Percentiles rank a stretch among this genome's conserved stretches.
Evolutionary conservation across 2,797 vertebrate species (phyloP).

Genomic region (Kryptolebias ocellatus): DNA sequence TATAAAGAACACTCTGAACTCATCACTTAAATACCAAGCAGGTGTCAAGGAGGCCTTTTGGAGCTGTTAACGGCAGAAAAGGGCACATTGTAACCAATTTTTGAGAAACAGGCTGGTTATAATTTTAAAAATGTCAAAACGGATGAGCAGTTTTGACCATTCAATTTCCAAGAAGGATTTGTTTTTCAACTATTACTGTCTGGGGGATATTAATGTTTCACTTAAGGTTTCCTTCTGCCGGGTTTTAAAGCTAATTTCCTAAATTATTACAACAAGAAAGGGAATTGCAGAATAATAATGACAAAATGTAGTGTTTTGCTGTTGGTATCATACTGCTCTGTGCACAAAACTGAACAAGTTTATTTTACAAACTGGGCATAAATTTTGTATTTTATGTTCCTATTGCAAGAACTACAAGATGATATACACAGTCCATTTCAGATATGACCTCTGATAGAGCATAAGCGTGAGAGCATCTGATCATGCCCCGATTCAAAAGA

Average conservation of each 20-base stretch:
- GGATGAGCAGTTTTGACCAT: slow-evolving; percentile 8
- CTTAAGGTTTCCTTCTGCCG: background rate
- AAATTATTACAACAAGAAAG: slow-evolving; percentile 15
- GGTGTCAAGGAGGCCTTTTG: slow-evolving; percentile 25
- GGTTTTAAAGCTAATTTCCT: background rate
- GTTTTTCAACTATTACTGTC: background rate
- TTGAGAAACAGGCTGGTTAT: slow-evolving; percentile 1
- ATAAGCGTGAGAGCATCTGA: slow-evolving; percentile 40
- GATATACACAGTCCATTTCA: slow-evolving; percentile 17
- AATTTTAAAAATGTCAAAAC: slow-evolving; percentile 14
- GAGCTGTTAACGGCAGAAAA: slow-evolving; percentile 14
- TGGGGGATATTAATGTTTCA: background rate
- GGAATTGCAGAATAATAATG: background rate
- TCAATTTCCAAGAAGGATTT: background rate
- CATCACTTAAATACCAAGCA: slow-evolving; percentile 13
- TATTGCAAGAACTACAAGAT: background rate
- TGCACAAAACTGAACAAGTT: too few species aligned
- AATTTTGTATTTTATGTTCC: background rate
- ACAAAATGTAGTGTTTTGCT: background rate
- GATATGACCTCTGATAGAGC: slow-evolving; percentile 45
- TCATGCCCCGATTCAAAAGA: slow-evolving; percentile 44
- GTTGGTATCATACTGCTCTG: slow-evolving; percentile 1
- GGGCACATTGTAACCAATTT: slow-evolving; percentile 7
- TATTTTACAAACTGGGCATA: background rate
- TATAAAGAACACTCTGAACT: slow-evolving; percentile 26